Evolutionary conservation across 1,140 invertebrate genomes (phyloP), one percentile per base, ranked within the genome.

Genomic region (Cyclina sinensis): DNA sequence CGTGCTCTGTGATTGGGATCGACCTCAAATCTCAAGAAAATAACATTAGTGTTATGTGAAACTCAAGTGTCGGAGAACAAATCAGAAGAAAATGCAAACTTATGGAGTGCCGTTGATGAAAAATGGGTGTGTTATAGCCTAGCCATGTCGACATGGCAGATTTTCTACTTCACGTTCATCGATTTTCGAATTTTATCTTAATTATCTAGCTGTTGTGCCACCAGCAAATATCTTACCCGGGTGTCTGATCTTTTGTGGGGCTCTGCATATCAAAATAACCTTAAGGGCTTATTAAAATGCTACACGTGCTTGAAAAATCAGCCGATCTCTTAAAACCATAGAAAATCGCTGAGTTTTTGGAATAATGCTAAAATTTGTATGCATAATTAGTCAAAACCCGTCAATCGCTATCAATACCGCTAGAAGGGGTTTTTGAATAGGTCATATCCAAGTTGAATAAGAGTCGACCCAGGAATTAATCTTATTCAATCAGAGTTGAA

Each of bases 311-410:
- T 84, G 14, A 62, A 62, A 62, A 62, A 37, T 81, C 79, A 46
- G 51, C 27, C 79, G 39, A 81, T 62, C 79, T 81, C 79, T 57
- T 57, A 81, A 65, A 81, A 57, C 54, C 48, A 81, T 81, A 43
- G 79, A 81, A 81, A 81, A 62, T 81, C 74, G 43, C 79, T 43
- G 79, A 81, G 57, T 81, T 81, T 65, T 65, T 81, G 68, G 82
- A 73, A 84, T 84, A 84, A 84, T 84, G 82, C 59, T 73, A 84
- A 74, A 84, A 84, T 84, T 84, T 84, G 82, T 84, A 84, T 84
- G 82, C 82, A 68, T 84, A 84, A 84, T 84, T 84, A 84, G 82
- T 62, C 48, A 70, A 73, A 70, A 24, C 30, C 35, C 82, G 62
- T 74, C 59, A 78, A 30, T 78, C n/a, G 43, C 18, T 78, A 48